Evolutionary conservation across 2,113 vertebrate species (phyloP), one percentile per base, ranked within the genome.

Genomic region (Eulemur macaco): DNA sequence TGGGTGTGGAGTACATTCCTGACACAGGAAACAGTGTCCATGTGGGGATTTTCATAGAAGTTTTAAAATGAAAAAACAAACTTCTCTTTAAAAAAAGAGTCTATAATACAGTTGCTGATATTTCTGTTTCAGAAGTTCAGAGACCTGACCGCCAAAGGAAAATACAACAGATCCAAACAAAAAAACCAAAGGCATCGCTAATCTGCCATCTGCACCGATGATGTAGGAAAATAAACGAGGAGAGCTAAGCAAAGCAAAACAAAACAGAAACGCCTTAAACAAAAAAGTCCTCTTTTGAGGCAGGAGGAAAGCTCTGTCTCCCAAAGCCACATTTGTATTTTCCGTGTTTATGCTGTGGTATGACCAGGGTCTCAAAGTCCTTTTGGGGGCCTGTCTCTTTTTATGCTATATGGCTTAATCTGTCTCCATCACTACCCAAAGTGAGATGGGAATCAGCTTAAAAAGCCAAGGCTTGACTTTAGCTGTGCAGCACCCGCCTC

Each of bases 351-450:
- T 94, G 45, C 37, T 98, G 90, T 81, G 94, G 97, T 93, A 78
- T 90, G 96, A 98, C 84, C 31, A 1, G 0, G 39, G 54, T 71
- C 93, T 97, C 94, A 76, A 94, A 81, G 63, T 92, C 89, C 84
- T 45, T 95, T 94, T 97, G 97, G 95, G 63, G 94, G 93, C 52
- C 0, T 83, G 76, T 91, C 77, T 84, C 87, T 96, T 98, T 98
- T 98, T 94, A 97, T 96, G 96, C 92, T 94, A 83, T 91, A 95
- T 95, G 88, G 94, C 95, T 98, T 98, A 52, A 87, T 98, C 97
- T 97, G 97, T 98, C 97, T 98, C 97, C 96, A 86, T 96, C 96
- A 96, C 90, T 97, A 96, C 96, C 66, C 98, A 95, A 93, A 98
- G 96, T 78, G 97, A 97, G 95, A 91, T 84, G 74, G 96, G 95